Percentiles rank a stretch among this genome's conserved stretches.
Evolutionary conservation across 2,797 vertebrate genomes (phyloP).

Genomic region (Semaprochilodus insignis): DNA sequence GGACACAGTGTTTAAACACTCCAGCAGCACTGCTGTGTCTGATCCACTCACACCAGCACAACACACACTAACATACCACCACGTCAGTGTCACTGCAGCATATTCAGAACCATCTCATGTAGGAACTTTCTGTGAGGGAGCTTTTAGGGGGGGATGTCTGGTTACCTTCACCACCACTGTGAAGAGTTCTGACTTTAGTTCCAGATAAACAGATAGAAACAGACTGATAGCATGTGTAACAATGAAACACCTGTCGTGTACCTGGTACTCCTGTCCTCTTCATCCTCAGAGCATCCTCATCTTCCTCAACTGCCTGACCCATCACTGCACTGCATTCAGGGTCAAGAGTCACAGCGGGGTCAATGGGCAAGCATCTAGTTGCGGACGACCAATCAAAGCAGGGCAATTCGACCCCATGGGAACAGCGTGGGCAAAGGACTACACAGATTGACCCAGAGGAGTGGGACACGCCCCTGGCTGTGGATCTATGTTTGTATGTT

Average conservation of each 20-base stretch:
- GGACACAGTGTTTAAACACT: no score
- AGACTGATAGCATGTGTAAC: no score
- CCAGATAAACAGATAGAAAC: no score
- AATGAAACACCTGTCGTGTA: background rate
- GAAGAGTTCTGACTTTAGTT: no score
- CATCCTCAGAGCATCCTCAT: background rate
- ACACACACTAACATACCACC: no score
- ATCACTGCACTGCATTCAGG: background rate
- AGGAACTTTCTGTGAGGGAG: no score
- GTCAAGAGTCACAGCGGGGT: slow-evolving; percentile 59
- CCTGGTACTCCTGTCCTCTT: background rate
- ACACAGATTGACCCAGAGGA: slow-evolving; percentile 49
- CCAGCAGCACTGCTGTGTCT: no score
- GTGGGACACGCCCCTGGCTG: background rate
- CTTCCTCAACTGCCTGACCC: background rate
- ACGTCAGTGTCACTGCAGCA: no score
- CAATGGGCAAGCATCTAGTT: slow-evolving; percentile 67
- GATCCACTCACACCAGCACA: no score
- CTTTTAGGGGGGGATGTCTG: no score
- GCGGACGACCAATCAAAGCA: slow-evolving; percentile 70
- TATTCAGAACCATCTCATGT: no score
- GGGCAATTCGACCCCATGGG: slow-evolving; percentile 72
- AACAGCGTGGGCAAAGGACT: slow-evolving; percentile 70
- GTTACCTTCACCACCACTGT: no score
- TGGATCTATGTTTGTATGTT: background rate